phyloP scores from a whole-genome alignment of 2,888 invertebrate genomes.

The Lordiphosa andalusiaca region DNA sequence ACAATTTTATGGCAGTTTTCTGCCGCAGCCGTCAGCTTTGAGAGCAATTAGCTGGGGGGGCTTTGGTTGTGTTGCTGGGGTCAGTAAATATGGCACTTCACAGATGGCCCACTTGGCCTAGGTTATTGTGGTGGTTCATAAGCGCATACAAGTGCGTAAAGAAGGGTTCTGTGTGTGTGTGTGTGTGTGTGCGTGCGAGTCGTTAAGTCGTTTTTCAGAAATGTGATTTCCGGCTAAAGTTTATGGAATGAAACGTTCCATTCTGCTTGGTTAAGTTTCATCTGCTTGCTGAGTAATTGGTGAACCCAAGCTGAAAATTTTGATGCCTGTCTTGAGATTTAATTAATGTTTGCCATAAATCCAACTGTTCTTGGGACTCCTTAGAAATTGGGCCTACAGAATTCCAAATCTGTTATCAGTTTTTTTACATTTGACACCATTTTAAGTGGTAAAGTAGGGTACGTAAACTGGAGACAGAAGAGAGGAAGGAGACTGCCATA shows the following conservation, averaged over 20 bases:
- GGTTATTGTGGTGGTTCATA: neutral
- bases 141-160: neutral
- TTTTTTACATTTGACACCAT: no score
- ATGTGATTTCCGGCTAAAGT: constrained; percentile 5
- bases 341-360: no score
- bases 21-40: constrained; percentile 2
- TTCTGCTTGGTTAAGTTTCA: neutral
- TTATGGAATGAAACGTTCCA: constrained; percentile 1
- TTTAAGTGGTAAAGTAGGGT: no score
- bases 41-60: constrained; percentile 4
- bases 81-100: constrained; percentile 11
- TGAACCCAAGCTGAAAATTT: no score
- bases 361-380: no score
- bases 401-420: no score
- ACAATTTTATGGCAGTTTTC: constrained; percentile 7
- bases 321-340: no score
- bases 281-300: neutral
- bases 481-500: no score
- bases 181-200: neutral
- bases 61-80: constrained; percentile 4
- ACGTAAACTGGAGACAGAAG: no score
- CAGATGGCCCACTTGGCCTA: constrained; percentile 2
- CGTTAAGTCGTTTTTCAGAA: constrained; percentile 3
- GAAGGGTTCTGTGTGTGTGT: neutral
- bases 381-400: no score